Conservation (phyloP, 2,797 vertebrate species). For the Platalea minor region DNA sequence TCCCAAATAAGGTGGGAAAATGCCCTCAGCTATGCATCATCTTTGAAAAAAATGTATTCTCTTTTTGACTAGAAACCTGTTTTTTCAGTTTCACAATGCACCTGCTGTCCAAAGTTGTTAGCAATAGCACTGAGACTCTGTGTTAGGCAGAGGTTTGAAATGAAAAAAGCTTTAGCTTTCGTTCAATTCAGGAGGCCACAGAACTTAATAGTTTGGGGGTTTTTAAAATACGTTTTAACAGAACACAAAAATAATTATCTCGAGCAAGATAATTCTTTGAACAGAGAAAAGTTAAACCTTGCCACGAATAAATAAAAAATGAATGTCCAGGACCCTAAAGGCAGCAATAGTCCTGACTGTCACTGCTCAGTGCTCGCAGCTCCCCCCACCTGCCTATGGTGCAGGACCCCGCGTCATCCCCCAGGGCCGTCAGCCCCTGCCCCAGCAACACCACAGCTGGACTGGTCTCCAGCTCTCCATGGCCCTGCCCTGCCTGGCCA, state of each 20-base stretch:
- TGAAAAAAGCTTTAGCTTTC: not conserved
- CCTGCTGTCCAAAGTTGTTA: not conserved
- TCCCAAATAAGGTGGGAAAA: not conserved
- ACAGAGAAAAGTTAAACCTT: not conserved
- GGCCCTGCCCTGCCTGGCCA: too few species aligned
- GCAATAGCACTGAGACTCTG: not conserved
- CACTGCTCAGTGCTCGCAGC: rapidly evolving
- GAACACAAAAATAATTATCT: not conserved
- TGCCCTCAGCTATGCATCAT: not conserved
- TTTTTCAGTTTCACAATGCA: not conserved
- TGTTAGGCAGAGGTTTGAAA: not conserved
- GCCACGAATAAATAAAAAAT: not conserved
- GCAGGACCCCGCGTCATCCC: not conserved
- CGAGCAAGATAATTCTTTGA: not conserved
- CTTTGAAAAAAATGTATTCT: not conserved
- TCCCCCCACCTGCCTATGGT: rapidly evolving
- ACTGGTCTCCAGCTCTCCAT: not conserved
- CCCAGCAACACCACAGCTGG: rapidly evolving
- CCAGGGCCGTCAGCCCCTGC: not conserved
- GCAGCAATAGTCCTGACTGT: not conserved
- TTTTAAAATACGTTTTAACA: not conserved
- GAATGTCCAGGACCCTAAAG: not conserved
- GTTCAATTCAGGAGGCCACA: not conserved
- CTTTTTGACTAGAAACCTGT: not conserved
- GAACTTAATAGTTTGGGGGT: rapidly evolving